These are phyloP conservation scores for Euleptes europaea DNA, from an alignment of 2,113 vertebrate genomes.

Conservation along the genomic window DNA sequence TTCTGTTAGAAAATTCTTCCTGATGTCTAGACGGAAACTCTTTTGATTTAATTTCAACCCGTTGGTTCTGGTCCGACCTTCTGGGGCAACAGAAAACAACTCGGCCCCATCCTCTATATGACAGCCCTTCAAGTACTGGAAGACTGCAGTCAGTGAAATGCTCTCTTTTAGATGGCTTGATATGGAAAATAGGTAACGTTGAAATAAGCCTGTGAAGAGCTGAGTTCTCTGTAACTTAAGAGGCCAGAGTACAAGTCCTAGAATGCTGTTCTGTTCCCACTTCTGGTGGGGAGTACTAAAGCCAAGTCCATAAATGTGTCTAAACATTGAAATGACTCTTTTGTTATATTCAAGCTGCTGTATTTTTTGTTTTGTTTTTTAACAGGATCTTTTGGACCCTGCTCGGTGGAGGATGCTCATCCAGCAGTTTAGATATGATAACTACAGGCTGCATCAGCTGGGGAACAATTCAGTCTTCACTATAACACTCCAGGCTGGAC, in stretches of 20 bases:
- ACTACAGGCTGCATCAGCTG: conserved; percentile 98
- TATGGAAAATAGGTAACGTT: neutral
- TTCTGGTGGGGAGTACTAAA: neutral
- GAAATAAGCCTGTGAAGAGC: no score
- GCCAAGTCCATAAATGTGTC: conserved; percentile 13
- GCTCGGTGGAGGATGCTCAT: conserved; percentile 98
- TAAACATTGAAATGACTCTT: neutral
- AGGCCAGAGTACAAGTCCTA: neutral
- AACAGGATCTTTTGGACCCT: conserved; percentile 96
- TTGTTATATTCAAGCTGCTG: neutral
- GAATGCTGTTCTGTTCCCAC: neutral
- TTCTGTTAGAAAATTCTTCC: no score
- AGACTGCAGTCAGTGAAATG: no score
- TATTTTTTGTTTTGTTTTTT: conserved; percentile 31
- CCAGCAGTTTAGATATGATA: conserved; percentile 99
- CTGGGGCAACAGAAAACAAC: no score
- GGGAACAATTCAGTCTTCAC: conserved; percentile 98
- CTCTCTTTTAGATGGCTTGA: neutral
- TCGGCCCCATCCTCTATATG: no score
- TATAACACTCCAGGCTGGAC: conserved; percentile 96
- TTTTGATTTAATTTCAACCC: no score
- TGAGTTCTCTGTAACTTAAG: neutral
- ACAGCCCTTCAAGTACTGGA: no score
- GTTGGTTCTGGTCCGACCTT: no score
- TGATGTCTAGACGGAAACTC: no score